Conservation (phyloP, 2,888 invertebrate genomes). For the Drosophila macrospina region DNA sequence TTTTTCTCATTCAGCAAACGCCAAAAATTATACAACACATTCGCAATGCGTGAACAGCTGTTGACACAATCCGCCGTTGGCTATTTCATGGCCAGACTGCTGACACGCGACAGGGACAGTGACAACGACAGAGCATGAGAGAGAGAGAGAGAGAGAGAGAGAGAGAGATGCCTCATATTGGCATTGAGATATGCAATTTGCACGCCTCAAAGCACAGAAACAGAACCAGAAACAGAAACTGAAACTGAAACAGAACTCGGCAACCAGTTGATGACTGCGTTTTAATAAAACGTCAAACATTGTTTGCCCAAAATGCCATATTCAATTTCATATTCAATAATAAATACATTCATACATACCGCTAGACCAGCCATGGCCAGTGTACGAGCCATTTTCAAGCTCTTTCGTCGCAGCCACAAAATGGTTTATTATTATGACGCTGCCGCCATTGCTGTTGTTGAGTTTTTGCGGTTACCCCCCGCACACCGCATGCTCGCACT, state of each 20-base stretch:
- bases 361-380: conserved; percentile 12
- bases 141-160: not conserved
- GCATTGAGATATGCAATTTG: conserved; percentile 71
- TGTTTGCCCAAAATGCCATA: conserved; percentile 57
- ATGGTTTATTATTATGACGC: conserved; percentile 76
- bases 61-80: conserved; percentile 66
- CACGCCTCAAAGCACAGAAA: conserved; percentile 58
- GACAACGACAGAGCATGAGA: not conserved
- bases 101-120: not conserved
- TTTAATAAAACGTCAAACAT: conserved; percentile 75
- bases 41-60: conserved; percentile 58
- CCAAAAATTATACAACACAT: conserved; percentile 67
- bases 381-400: conserved; percentile 23
- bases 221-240: conserved; percentile 3
- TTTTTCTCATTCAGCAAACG: conserved; percentile 34
- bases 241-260: not conserved
- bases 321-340: conserved; percentile 68
- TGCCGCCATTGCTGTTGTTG: conserved; percentile 60
- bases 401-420: conserved; percentile 59
- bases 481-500: not conserved
- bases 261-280: conserved; percentile 69
- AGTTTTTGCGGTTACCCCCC: conserved; percentile 57
- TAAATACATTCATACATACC: conserved; percentile 44
- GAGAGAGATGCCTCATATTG: conserved; percentile 1
- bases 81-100: conserved; percentile 58